Evolutionary conservation across 2,797 vertebrate genomes (phyloP).

Genomic region (Astyanax mexicanus): DNA sequence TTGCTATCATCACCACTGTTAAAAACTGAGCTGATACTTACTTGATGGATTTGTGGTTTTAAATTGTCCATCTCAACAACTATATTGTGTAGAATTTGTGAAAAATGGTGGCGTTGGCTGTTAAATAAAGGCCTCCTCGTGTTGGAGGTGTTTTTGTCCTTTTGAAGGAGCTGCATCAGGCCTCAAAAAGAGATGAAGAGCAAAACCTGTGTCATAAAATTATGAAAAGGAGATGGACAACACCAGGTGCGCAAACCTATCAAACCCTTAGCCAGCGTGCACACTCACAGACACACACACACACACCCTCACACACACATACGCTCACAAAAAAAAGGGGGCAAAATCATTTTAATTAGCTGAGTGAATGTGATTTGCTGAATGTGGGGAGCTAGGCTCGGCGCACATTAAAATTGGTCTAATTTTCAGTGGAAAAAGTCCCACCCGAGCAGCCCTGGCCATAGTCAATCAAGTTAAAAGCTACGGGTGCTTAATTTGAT

Average conservation of each 20-base stretch:
- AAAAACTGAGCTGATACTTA: no score
- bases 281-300: constrained; percentile 10
- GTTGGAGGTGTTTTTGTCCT: not conserved
- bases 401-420: constrained; percentile 97
- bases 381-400: constrained; percentile 86
- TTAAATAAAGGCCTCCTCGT: not conserved
- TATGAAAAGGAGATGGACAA: constrained; percentile 81
- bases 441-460: constrained; percentile 95
- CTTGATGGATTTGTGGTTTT: no score
- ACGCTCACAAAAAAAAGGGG: constrained; percentile 64
- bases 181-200: constrained; percentile 47
- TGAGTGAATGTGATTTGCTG: constrained; percentile 97
- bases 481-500: constrained; percentile 99
- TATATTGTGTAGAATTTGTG: no score
- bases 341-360: constrained; percentile 98
- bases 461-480: constrained; percentile 99
- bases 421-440: constrained; percentile 98
- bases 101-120: no score
- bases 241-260: constrained; percentile 96
- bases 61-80: no score
- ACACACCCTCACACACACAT: constrained; percentile 34
- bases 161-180: not conserved
- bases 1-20: no score
- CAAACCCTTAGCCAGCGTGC: constrained; percentile 77
- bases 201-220: constrained; percentile 49